Evolutionary conservation across 2,113 vertebrate genomes (phyloP).

Genomic region (Oostethus manadensis): DNA sequence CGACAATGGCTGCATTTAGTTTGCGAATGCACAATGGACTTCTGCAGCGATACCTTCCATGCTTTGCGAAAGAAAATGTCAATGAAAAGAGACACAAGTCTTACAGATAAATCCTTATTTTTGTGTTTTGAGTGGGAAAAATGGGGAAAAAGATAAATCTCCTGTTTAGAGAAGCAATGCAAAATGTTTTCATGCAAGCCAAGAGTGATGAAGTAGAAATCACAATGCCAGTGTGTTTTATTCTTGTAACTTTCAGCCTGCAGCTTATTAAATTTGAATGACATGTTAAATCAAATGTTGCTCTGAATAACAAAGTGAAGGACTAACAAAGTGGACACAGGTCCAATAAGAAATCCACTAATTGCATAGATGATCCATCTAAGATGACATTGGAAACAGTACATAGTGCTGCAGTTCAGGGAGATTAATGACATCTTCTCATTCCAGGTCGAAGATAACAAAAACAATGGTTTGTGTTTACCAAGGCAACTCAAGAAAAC

Average conservation of each 20-base stretch:
- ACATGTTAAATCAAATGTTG: constrained; percentile 38
- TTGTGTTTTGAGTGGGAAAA: not conserved
- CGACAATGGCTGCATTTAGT: not conserved
- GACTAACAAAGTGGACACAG: constrained; percentile 22
- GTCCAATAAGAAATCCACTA: constrained; percentile 30
- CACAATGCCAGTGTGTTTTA: constrained; percentile 24
- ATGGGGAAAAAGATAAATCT: not conserved
- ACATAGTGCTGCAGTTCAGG: constrained; percentile 7
- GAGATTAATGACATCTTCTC: constrained; percentile 26
- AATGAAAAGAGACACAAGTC: too few species aligned
- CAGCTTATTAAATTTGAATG: constrained; percentile 47
- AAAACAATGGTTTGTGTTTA: not conserved
- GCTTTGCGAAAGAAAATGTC: too few species aligned
- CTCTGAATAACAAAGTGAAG: constrained; percentile 33
- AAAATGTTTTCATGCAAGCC: constrained; percentile 20
- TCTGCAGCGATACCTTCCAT: not conserved
- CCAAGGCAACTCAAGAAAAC: constrained; percentile 15
- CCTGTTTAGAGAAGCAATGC: constrained; percentile 29
- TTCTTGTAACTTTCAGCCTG: constrained; percentile 43
- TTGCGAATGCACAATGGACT: constrained; percentile 2
- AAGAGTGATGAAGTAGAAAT: constrained; percentile 23
- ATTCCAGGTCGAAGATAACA: constrained; percentile 36
- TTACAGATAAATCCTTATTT: too few species aligned
- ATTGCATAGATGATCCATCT: constrained; percentile 21
- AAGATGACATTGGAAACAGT: constrained; percentile 18